Evolutionary conservation across 1,140 invertebrate genomes (phyloP), one percentile per base, ranked within the genome.

Genomic region (Drosophila varians): DNA sequence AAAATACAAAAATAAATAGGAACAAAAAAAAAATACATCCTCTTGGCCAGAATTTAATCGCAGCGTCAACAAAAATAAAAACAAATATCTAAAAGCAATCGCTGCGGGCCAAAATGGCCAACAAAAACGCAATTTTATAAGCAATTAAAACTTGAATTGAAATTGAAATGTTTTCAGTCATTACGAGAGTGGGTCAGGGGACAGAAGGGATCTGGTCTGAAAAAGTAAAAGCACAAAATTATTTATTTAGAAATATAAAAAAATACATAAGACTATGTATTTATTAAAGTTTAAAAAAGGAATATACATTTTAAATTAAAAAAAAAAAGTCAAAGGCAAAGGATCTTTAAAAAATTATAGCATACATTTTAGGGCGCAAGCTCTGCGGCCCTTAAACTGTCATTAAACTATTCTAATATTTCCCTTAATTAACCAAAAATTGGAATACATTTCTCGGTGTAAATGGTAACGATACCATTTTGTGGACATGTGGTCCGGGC

Each of bases 71-170:
- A 21, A 28, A 1, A 11, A 28, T 9, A 28, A 31, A 55, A 56
- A 18, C 64, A 40, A 47, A 74, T 48, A 45, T 25, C 53, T 40
- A 74, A 61, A 53, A 55, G 55, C 43, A 54, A 53, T 46, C 28
- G 40, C 48, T 47, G 28, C 18, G 6, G 36, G 40, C 42, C 6
- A 36, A 51, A 42, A 28, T 60, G 51, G 26, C 7, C 6, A 31
- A 40, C 49, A 40, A 38, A 79, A 72, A 77, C 51, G 28, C 68
- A 82, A 77, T 82, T 82, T 82, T 69, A 82, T 73, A 82, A 82
- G 77, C 77, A 82, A 82, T 82, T 82, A 82, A 82, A 82, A 82
- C 77, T 82, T 82, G 69, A 82, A 82, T 82, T 64, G 62, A 82
- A 82, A 71, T 62, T 58, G 69, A 80, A 75, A 73, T 80, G 78